Evolutionary conservation across 2,113 vertebrate species (phyloP), one percentile per base, ranked within the genome.

Genomic region (Beaufortia kweichowensis): DNA sequence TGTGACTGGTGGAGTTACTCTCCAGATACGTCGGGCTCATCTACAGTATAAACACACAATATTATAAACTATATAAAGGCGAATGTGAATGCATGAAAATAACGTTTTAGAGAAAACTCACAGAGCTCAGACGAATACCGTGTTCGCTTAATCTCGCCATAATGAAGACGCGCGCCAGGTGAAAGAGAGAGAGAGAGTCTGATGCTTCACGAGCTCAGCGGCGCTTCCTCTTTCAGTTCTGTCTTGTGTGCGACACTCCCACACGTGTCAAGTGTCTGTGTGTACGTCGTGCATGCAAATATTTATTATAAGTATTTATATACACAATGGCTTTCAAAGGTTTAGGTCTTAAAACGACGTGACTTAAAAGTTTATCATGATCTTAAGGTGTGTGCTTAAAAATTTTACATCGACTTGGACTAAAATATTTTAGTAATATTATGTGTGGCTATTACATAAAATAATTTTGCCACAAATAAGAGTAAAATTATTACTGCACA

Each of bases 1-100:
- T 92, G 43, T 92, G 91, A 88, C 90, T 93, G 39, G 90, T 90
- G 26, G 91, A 92, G 89, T 94, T 93, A 82, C 92, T 93, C 88
- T 91, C 89, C 76, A 93, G 89, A 82, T 89, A 94, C 77, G 91
- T 86, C 41, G 92, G 93, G 59, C 91, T 92, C 89, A 93, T 92
- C 93, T 92, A 53, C 3, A 46, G 43, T 14, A 69, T 46, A 86
- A 81, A 39, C 9, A 10, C 11, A 39, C 8, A 39, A 39, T 39
- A 39, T 10, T 10, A 10, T 10, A 39, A 10, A 39, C 11, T 39
- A 39, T 10, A 39, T 39, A 2, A 53, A 50, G 21, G 48, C 23
- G 67, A 11, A 75, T 29, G 4, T 26, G 41, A 63, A 10, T 11
- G 35, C 31, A n/a, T 21, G 19, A 26, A 17, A 12, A 67, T 24